Conservation (phyloP, 2,113 vertebrate species). For the Sorex araneus region DNA sequence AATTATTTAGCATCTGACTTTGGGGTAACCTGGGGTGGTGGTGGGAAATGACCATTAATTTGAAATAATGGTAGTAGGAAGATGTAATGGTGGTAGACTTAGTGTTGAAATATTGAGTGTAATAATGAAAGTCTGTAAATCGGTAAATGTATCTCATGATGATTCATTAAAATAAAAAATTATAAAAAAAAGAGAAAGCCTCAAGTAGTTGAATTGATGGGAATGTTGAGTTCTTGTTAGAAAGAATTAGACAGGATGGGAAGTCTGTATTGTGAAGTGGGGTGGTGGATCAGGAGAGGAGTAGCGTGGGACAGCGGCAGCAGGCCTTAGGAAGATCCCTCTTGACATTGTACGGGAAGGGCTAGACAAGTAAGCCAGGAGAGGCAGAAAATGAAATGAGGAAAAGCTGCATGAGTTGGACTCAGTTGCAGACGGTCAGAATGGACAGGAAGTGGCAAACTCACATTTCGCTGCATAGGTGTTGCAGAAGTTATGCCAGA, state of each 20-base stretch:
- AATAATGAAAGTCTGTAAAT: too few relatives aligned
- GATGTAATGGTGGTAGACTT: too few relatives aligned
- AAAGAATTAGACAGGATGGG: neutral
- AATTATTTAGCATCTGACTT: too few relatives aligned
- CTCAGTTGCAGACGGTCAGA: neutral
- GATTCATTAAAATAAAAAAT: too few relatives aligned
- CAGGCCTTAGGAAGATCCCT: neutral
- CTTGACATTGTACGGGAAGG: neutral
- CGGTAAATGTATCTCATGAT: too few relatives aligned
- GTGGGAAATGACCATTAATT: too few relatives aligned
- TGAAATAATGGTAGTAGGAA: too few relatives aligned
- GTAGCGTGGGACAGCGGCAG: neutral
- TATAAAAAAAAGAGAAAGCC: neutral
- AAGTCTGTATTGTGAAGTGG: neutral
- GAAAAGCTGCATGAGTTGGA: neutral
- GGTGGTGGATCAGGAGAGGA: neutral
- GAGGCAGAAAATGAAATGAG: neutral
- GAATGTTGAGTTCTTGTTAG: neutral
- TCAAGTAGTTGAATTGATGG: neutral
- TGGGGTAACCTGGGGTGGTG: too few relatives aligned
- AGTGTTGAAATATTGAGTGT: too few relatives aligned
- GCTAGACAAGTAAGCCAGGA: neutral
- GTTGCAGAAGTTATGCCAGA: too few relatives aligned
- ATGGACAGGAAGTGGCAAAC: neutral
- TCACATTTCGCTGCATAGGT: too few relatives aligned